Conservation (phyloP, 1,140 invertebrate genomes). For the Myzus persicae region DNA sequence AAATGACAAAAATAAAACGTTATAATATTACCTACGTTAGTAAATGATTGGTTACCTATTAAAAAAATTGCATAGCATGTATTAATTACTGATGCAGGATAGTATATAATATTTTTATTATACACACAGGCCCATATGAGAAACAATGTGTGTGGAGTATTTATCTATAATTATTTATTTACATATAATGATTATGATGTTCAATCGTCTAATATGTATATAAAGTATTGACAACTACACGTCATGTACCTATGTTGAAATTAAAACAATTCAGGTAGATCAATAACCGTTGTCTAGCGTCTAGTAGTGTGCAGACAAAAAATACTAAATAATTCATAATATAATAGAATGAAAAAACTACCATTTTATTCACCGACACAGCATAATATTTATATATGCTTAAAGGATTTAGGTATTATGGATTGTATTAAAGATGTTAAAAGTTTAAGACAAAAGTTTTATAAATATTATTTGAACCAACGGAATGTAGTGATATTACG, state of each 20-base stretch:
- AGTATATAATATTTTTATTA: no score
- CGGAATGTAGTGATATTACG: not conserved
- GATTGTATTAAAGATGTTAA: not conserved
- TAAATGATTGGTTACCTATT: not conserved
- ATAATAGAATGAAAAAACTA: not conserved
- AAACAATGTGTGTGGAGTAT: not conserved
- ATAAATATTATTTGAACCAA: conserved; percentile 21
- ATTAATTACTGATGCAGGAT: not conserved
- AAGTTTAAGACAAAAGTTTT: conserved; percentile 5
- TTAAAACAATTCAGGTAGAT: not conserved
- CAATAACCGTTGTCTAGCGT: not conserved
- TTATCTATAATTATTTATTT: not conserved
- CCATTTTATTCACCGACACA: not conserved
- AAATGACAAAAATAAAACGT: not conserved
- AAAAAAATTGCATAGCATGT: not conserved
- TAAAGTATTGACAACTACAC: not conserved
- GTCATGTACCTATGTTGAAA: not conserved
- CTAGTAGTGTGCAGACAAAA: not conserved
- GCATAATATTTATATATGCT: not conserved
- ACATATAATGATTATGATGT: no score
- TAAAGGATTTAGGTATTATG: not conserved
- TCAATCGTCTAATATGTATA: not conserved
- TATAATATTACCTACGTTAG: not conserved
- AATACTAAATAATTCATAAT: not conserved
- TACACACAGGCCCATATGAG: no score